A percentile compares a stretch with the other conserved stretches of the same genome.
Evolutionary conservation across 1,140 invertebrate species (phyloP).

Genomic region (Periplaneta americana): DNA sequence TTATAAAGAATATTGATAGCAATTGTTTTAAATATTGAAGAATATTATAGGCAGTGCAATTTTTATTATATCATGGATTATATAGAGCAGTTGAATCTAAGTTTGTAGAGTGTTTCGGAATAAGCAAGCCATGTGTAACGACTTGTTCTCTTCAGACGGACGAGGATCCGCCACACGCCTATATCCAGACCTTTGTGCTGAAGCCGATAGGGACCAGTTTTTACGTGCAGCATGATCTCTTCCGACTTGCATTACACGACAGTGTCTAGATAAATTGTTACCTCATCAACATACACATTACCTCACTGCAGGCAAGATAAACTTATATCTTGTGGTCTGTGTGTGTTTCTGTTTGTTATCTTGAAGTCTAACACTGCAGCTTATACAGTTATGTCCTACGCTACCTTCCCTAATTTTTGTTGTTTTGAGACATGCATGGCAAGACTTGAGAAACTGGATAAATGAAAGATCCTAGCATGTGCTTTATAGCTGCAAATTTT

Average conservation of each 20-base stretch:
- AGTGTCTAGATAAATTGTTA: conserved; percentile 41
- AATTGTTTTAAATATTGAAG: no score
- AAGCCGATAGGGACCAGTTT: conserved; percentile 80
- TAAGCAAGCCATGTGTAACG: neutral
- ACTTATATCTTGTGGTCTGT: conserved; percentile 16
- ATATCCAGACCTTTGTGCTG: conserved; percentile 86
- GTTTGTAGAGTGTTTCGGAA: conserved; percentile 31
- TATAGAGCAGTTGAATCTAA: neutral
- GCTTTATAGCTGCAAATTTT: neutral
- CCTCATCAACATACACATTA: conserved; percentile 27
- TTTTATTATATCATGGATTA: neutral
- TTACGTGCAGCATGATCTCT: conserved; percentile 88
- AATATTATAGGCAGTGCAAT: no score
- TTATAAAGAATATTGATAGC: no score
- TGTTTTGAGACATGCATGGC: neutral
- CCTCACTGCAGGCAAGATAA: conserved; percentile 34
- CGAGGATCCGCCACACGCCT: conserved; percentile 86
- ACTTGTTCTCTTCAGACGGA: conserved; percentile 61
- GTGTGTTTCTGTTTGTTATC: conserved; percentile 5
- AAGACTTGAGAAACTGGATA: neutral
- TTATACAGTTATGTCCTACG: neutral
- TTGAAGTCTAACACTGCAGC: neutral
- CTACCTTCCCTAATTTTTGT: neutral
- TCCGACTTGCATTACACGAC: conserved; percentile 81
- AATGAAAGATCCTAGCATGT: neutral